These are phyloP conservation scores for Metaphire vulgaris DNA, from an alignment of 1,140 invertebrate genomes.

Conservation along the genomic window DNA sequence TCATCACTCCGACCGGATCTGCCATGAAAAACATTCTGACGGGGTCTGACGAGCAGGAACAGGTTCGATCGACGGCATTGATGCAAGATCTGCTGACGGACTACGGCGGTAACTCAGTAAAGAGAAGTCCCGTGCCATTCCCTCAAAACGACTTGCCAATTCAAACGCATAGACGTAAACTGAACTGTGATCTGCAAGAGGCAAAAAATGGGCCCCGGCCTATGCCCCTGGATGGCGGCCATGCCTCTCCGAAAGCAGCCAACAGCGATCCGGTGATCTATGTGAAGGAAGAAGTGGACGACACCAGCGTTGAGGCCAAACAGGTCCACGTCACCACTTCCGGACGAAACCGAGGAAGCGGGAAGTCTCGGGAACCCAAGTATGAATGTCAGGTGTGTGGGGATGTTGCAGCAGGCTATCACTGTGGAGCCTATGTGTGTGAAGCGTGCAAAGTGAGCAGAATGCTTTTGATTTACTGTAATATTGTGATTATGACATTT, in stretches of 20 bases:
- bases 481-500: no score
- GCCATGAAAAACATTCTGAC: background rate
- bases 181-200: background rate
- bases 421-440: slow-evolving; percentile 52
- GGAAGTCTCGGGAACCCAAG: slow-evolving; percentile 25
- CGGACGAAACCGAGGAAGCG: slow-evolving; percentile 27
- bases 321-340: slow-evolving; percentile 11
- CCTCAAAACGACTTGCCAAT: background rate
- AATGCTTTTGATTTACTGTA: background rate
- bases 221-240: background rate
- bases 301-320: background rate
- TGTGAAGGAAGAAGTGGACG: slow-evolving; percentile 20
- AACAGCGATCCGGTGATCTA: background rate
- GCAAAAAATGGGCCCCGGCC: background rate
- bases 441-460: slow-evolving; percentile 51
- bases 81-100: background rate
- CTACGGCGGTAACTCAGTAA: background rate
- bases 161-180: background rate
- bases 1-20: background rate
- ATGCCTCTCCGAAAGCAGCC: background rate
- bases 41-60: background rate
- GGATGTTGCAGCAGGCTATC: slow-evolving; percentile 50
- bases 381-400: slow-evolving; percentile 49
- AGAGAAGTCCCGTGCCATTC: background rate
- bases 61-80: background rate